Base-by-base conservation (phyloP, 2,113 vertebrate species). In the Lates calcarifer region DNA sequence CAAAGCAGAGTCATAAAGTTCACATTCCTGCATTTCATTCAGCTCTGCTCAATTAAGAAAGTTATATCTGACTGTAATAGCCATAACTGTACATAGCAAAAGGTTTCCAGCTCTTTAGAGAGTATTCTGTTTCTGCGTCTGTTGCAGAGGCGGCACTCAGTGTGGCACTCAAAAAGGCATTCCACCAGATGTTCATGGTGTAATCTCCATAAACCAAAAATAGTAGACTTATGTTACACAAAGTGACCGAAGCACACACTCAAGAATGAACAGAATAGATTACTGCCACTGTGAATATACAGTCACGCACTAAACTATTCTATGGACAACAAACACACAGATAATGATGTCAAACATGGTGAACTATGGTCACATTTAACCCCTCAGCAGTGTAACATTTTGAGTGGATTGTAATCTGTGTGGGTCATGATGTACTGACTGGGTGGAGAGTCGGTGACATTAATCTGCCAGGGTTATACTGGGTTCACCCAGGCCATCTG, bases 161-260 rank as follows among this genome's bases (percentile, higher is more conserved):
- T 68, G 67, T 45, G 55, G 51, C 53, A 60, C 63, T 71, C 29
- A 79, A 33, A 39, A 56, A 29, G 60, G 43, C 29, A 20, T 10
- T 72, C 49, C 55, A 60, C 73, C 77, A 85, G 82, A 87, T 85
- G 85, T 85, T 85, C 61, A 70, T 3, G 58, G 49, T 67, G 83
- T 70, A 86, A 78, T 53, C 74, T 62, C 33, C 6, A 70, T 66
- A 65, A 82, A 72, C 41, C 77, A 69, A 82, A 88, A 87, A 79
- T 41, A 82, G 67, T 17, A 81, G 69, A 83, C 68, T 79, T 78
- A 71, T 67, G 49, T 62, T 45, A 69, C 56, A 71, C 39, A 74
- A 75, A 75, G 45, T 28, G 57, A 64, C 45, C 6, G 11, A 28
- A 41, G 41, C 61, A 51, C 29, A 33, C n/a, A 56, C 20, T 43